These are phyloP conservation scores for Oryzias curvinotus DNA, from an alignment of 2,113 vertebrate species.

Conservation along the genomic window DNA sequence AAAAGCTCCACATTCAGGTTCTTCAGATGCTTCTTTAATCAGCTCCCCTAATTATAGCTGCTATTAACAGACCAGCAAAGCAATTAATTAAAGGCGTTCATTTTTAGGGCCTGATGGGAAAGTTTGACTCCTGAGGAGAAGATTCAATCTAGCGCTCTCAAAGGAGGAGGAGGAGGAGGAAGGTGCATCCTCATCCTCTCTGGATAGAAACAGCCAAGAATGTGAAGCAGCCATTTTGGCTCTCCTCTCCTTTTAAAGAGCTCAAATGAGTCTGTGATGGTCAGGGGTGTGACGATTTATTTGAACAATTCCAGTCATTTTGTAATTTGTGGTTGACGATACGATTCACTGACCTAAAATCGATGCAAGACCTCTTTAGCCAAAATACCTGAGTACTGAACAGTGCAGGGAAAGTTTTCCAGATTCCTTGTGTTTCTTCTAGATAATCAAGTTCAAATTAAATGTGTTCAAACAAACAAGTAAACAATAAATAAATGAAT, in stretches of 20 bases:
- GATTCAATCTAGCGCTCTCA: conserved; percentile 40
- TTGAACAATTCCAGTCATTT: too few relatives aligned
- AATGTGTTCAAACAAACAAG: too few relatives aligned
- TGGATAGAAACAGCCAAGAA: conserved; percentile 9
- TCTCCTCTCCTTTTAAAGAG: neutral
- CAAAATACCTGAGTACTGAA: too few relatives aligned
- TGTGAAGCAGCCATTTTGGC: neutral
- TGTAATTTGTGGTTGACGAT: too few relatives aligned
- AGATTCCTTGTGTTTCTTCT: too few relatives aligned
- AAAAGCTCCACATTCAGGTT: conserved; percentile 39
- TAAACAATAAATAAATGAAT: too few relatives aligned
- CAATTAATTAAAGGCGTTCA: conserved; percentile 66
- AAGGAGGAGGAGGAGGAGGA: conserved; percentile 9
- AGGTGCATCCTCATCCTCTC: conserved; percentile 1
- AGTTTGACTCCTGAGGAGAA: conserved; percentile 31
- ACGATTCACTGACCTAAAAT: too few relatives aligned
- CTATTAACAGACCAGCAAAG: conserved; percentile 62
- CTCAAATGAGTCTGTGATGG: too few relatives aligned
- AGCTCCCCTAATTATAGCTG: conserved; percentile 65
- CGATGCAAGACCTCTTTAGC: too few relatives aligned
- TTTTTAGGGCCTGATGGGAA: conserved; percentile 64
- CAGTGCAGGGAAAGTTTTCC: too few relatives aligned
- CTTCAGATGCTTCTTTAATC: conserved; percentile 54
- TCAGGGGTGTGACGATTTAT: too few relatives aligned
- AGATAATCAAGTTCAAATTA: too few relatives aligned